Conservation (phyloP, 2,888 invertebrate species). For the Polyommatus icarus region DNA sequence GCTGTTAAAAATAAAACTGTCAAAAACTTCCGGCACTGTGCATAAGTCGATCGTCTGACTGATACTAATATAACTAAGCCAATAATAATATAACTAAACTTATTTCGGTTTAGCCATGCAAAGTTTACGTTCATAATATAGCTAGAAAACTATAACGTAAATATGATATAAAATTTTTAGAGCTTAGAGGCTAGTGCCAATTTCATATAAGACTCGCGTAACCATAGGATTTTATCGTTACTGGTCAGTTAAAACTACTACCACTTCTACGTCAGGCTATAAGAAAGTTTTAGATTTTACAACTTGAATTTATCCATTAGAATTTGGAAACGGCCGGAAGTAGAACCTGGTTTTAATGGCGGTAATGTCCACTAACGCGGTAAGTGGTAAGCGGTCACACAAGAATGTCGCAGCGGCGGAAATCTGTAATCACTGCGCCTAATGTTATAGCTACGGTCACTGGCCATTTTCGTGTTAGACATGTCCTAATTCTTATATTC, state of each 20-base stretch:
- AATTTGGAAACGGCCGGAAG: background rate
- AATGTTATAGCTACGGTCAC: background rate
- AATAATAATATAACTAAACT: too few species aligned
- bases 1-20: too few species aligned
- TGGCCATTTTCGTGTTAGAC: background rate
- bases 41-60: too few species aligned
- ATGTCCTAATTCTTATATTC: background rate
- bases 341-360: background rate
- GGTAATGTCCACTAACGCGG: background rate
- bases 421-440: background rate
- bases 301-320: background rate
- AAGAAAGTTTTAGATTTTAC: background rate
- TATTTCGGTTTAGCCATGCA: too few species aligned
- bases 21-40: too few species aligned
- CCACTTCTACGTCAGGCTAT: background rate
- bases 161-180: background rate
- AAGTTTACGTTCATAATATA: too few species aligned
- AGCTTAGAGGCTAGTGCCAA: background rate
- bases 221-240: background rate
- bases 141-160: too few species aligned
- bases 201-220: background rate
- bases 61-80: too few species aligned
- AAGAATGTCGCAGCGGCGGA: slow-evolving; percentile 1
- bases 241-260: background rate
- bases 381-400: background rate